Conservation (phyloP, 2,113 vertebrate genomes). For the Irena cyanogastra region DNA sequence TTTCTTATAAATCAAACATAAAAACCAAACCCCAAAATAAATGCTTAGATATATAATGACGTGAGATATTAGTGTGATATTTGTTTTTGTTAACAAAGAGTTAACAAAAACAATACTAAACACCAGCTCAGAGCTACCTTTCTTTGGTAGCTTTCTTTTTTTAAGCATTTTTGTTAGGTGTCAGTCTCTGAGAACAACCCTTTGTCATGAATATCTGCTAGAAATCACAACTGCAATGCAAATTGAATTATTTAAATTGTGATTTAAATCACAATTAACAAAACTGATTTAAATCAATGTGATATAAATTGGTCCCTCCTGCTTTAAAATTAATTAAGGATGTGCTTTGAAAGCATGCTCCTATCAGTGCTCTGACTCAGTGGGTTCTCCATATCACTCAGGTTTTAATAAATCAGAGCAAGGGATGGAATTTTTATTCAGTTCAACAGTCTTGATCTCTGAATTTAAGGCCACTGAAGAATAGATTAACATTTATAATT, state of each 20-base stretch:
- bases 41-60: neutral
- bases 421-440: constrained; percentile 18
- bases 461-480: constrained; percentile 15
- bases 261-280: constrained; percentile 5
- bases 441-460: neutral
- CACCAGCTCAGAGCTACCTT: neutral
- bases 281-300: neutral
- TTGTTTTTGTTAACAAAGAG: neutral
- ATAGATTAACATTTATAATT: constrained; percentile 47
- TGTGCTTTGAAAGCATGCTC: neutral
- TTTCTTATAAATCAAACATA: neutral
- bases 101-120: neutral
- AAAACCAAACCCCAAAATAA: neutral
- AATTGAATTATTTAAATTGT: neutral
- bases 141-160: too few species aligned
- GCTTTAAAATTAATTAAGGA: constrained; percentile 6
- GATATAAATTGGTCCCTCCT: neutral
- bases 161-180: neutral
- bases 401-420: constrained; percentile 12
- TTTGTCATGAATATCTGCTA: neutral
- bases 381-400: neutral
- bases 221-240: neutral
- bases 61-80: neutral
- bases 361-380: neutral
- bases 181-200: neutral